Evolutionary conservation across 2,797 vertebrate species (phyloP).

Genomic region (Darevskia nairensis): DNA sequence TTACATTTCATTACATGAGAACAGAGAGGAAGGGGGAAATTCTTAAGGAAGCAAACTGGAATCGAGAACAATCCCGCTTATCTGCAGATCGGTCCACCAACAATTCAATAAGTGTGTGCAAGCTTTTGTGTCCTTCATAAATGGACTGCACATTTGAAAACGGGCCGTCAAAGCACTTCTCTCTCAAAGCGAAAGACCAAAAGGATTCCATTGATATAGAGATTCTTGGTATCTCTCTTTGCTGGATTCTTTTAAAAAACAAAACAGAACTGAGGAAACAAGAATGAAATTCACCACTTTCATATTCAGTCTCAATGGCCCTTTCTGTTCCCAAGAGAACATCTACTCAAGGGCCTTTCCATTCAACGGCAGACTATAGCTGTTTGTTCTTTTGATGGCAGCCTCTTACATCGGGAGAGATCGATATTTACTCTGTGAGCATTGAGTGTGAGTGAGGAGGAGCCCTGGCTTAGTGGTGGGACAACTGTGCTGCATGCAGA

Average conservation of each 20-base stretch:
- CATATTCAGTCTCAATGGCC: slow-evolving; percentile 43
- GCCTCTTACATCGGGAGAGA: slow-evolving; percentile 26
- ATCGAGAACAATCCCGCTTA: slow-evolving; percentile 55
- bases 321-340: slow-evolving; percentile 55
- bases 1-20: slow-evolving; percentile 63
- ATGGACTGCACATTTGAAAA: slow-evolving; percentile 43
- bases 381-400: slow-evolving; percentile 34
- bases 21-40: slow-evolving; percentile 12
- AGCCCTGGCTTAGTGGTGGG: too few species aligned
- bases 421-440: slow-evolving; percentile 47
- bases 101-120: slow-evolving; percentile 40
- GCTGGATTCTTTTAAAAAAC: slow-evolving; percentile 8
- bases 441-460: slow-evolving; percentile 13
- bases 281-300: slow-evolving; percentile 59
- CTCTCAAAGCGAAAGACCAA: slow-evolving; percentile 36
- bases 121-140: slow-evolving; percentile 52
- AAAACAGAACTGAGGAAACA: slow-evolving; percentile 32
- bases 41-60: slow-evolving; percentile 60
- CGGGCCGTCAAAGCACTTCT: slow-evolving; percentile 43
- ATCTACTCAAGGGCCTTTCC: slow-evolving; percentile 31
- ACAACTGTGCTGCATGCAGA: too few species aligned
- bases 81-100: slow-evolving; percentile 47
- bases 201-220: slow-evolving; percentile 48
- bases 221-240: slow-evolving; percentile 49
- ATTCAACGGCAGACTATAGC: slow-evolving; percentile 44